Percentiles rank a stretch among this genome's conserved stretches.
These are phyloP conservation scores for Drosophila neotestacea DNA, from an alignment of 2,888 invertebrate species.

Conservation along the genomic window DNA sequence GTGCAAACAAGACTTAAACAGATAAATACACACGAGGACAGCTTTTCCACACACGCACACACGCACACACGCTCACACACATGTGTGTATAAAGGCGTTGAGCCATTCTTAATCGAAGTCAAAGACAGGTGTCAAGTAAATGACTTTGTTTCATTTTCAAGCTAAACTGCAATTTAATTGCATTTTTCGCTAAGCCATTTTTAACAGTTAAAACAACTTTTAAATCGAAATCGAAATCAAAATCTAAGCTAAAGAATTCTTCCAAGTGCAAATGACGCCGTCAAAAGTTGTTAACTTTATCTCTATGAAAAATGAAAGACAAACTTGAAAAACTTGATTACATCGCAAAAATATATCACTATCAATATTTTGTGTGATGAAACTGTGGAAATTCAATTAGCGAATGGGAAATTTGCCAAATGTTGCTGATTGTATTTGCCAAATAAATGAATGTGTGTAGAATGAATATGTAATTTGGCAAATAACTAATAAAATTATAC, in stretches of 20 bases:
- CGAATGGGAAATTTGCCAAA: too few species aligned
- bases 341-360: neutral
- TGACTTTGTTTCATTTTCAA: conserved; percentile 3
- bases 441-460: too few species aligned
- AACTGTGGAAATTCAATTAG: neutral
- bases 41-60: conserved; percentile 35
- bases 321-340: conserved; percentile 11
- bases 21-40: conserved; percentile 31
- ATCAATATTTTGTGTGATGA: neutral
- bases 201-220: neutral
- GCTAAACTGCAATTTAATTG: neutral
- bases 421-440: too few species aligned
- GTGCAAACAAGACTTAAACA: conserved; percentile 53
- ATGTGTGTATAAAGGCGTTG: conserved; percentile 17
- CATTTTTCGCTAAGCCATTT: neutral
- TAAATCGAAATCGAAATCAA: neutral
- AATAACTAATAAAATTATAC: too few species aligned
- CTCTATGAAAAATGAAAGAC: neutral
- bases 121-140: conserved; percentile 32
- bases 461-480: too few species aligned
- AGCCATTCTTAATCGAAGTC: conserved; percentile 37
- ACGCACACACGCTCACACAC: conserved; percentile 12
- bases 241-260: conserved; percentile 6
- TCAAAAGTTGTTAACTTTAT: conserved; percentile 11
- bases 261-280: neutral